Conservation (phyloP, 2,888 invertebrate species). For the Idaea dimidiata region DNA sequence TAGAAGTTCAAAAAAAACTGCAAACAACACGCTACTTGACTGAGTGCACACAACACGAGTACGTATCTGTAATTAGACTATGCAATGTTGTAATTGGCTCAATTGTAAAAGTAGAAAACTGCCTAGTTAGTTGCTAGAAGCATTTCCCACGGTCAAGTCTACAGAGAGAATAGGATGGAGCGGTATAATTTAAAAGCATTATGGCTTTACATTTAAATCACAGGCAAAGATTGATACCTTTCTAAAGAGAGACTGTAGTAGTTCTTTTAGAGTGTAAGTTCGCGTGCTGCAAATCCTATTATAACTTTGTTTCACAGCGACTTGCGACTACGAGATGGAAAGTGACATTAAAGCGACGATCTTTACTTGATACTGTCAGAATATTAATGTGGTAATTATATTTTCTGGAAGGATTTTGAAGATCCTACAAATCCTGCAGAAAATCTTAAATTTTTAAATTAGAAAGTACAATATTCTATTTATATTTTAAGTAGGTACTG, state of each 20-base stretch:
- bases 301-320: not conserved
- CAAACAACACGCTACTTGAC: not conserved
- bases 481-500: no score
- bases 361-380: not conserved
- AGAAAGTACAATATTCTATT: no score
- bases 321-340: not conserved
- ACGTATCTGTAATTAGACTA: not conserved
- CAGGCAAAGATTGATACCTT: conserved; percentile 7
- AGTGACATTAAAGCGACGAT: not conserved
- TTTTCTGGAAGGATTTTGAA: not conserved
- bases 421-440: not conserved
- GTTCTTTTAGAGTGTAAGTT: not conserved
- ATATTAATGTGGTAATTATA: not conserved
- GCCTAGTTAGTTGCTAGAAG: conserved; percentile 29
- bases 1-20: not conserved
- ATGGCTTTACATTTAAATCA: conserved; percentile 14
- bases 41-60: not conserved
- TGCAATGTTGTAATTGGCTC: conserved; percentile 13
- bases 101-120: conserved; percentile 59
- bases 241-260: conserved; percentile 2
- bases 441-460: no score
- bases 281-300: not conserved
- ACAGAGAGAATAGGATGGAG: conserved; percentile 37
- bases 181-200: conserved; percentile 17
- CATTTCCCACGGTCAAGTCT: conserved; percentile 63